Evolutionary conservation across 1,140 invertebrate genomes (phyloP), one percentile per base, ranked within the genome.

Genomic region (Portunus trituberculatus): DNA sequence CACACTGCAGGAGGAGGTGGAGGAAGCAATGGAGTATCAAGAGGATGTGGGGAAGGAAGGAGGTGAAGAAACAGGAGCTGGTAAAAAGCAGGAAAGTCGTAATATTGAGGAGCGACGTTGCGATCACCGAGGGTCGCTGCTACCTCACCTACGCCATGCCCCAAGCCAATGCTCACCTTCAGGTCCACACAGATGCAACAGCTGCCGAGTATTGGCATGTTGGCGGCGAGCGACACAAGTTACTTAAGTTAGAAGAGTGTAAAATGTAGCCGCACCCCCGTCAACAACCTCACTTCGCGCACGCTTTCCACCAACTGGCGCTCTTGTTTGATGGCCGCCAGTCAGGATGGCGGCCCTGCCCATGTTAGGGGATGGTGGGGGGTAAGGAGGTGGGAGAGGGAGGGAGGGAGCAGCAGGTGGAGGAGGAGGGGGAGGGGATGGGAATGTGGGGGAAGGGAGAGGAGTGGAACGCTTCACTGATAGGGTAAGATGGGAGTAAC

Each of bases 181-280:
- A 94, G 93, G 93, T 94, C 93, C 86, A 89, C 39, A 48, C 48
- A 94, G 84, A 94, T 89, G 87, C 93, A 94, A 89, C 93, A 94
- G 7, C 86, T 87, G 8, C 93, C 84, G 25, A 94, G 93, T 39
- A 94, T 59, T 31, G 93, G 93, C 93, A 94, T 94, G 84, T 14
- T 59, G 7, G 28, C 39, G 10, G 52, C 16, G 10, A 89, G 20
- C 14, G 8, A 45, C 46, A 48, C 45, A 46, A 28, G 7, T 4
- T 52, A 52, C 28, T 46, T 16, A 20, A 20, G n/a, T n/a, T 0
- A 76, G 67, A 76, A 76, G 3, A n/a, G 6, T 76, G 6, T 16
- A n/a, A 48, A 25, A 88, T 20, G 89, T 28, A 46, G 89, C 45
- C 45, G 12, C 28, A 16, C 8, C 28, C 20, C 28, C 12, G 4